Conservation (phyloP, 2,888 invertebrate species). For the Leptopilina drosophilae region DNA sequence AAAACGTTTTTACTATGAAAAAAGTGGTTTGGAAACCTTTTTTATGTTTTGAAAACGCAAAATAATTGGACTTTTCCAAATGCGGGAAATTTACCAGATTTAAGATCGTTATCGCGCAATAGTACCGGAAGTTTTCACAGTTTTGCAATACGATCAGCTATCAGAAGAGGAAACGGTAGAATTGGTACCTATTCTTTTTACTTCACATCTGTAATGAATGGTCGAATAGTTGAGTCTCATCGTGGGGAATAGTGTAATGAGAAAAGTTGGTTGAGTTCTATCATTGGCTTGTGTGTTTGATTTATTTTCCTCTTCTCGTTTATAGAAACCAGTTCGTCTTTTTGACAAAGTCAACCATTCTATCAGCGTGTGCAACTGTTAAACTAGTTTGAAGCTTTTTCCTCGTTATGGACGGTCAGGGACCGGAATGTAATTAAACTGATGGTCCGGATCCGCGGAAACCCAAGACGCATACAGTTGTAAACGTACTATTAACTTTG, state of each 20-base stretch:
- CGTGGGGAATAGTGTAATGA: slow-evolving; percentile 6
- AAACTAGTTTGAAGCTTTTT: slow-evolving; percentile 35
- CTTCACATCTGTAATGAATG: no score
- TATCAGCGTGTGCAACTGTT: slow-evolving; percentile 22
- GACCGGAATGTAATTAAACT: slow-evolving; percentile 62
- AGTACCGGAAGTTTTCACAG: no score
- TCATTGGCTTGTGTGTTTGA: not conserved
- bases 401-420: slow-evolving; percentile 40
- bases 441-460: slow-evolving; percentile 55
- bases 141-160: no score
- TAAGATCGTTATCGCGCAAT: no score
- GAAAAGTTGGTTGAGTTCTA: slow-evolving; percentile 26
- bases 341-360: slow-evolving; percentile 21
- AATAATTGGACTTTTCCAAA: no score
- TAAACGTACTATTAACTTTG: not conserved
- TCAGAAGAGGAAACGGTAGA: no score
- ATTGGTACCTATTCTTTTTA: no score
- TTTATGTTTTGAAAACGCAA: no score
- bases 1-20: no score
- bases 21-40: no score
- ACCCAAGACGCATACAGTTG: slow-evolving; percentile 48
- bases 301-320: slow-evolving; percentile 15
- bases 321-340: slow-evolving; percentile 34
- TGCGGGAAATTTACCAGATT: no score
- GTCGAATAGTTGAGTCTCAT: no score